phyloP scores from a whole-genome alignment of 2,113 vertebrate genomes.

The Cyphomyrus plagiostoma region DNA sequence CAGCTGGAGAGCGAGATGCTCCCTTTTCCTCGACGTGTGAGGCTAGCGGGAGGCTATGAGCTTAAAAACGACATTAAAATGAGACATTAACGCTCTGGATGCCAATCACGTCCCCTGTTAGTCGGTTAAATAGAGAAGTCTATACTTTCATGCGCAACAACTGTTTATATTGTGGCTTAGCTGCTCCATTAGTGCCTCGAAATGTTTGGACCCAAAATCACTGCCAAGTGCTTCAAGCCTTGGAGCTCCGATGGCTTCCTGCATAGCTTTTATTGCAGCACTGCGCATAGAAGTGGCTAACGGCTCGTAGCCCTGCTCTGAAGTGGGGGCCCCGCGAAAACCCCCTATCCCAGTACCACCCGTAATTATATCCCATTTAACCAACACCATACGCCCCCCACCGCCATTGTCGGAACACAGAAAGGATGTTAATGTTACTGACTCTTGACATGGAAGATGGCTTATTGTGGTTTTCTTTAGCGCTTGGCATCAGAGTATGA shows the following conservation, averaged over 20 bases:
- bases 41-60: background rate
- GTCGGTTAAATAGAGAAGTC: background rate
- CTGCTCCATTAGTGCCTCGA: conserved; percentile 8
- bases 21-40: background rate
- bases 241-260: background rate
- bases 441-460: background rate
- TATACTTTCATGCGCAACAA: conserved; percentile 5
- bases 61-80: background rate
- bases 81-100: background rate
- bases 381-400: background rate
- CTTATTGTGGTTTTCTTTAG: background rate
- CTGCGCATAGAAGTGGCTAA: background rate
- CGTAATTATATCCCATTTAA: background rate
- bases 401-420: background rate
- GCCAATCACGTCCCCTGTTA: background rate
- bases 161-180: conserved; percentile 13
- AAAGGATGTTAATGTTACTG: background rate
- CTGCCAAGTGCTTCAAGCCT: background rate
- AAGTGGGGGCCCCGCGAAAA: background rate
- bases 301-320: background rate
- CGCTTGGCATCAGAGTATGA: background rate
- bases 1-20: background rate
- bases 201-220: conserved; percentile 8
- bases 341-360: background rate
- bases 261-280: background rate